Conservation (phyloP, 2,797 vertebrate species). For the Pantherophis vulpinus region DNA sequence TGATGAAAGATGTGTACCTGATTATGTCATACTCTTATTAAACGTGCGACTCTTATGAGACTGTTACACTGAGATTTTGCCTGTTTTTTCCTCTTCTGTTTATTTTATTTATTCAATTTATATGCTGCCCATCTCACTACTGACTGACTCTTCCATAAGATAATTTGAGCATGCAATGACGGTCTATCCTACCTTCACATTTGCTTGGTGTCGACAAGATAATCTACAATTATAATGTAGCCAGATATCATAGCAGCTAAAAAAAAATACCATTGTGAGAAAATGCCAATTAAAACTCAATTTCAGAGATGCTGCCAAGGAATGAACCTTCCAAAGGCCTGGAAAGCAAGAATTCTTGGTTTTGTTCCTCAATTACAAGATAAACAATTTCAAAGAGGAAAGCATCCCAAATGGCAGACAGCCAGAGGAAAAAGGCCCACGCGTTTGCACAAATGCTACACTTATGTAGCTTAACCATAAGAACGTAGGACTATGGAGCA, state of each 20-base stretch:
- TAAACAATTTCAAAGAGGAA: background rate
- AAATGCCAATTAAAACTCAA: background rate
- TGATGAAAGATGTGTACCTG: background rate
- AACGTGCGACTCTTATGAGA: background rate
- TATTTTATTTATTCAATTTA: too few species aligned
- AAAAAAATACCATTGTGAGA: background rate
- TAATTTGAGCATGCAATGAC: background rate
- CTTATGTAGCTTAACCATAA: background rate
- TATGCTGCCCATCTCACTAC: too few species aligned
- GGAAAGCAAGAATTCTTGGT: background rate
- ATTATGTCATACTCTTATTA: background rate
- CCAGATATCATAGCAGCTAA: background rate
- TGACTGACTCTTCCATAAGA: background rate
- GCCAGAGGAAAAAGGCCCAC: background rate
- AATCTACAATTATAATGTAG: background rate
- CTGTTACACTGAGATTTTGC: background rate
- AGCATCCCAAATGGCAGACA: background rate
- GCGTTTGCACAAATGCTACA: background rate
- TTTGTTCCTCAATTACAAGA: background rate
- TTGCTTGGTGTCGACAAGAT: background rate
- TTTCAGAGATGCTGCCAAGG: background rate
- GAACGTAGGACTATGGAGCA: background rate
- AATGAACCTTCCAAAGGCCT: background rate
- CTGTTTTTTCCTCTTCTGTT: background rate
- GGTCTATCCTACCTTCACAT: background rate